Evolutionary conservation across 2,113 vertebrate genomes (phyloP).

Genomic region (Rhinichthys klamathensis): DNA sequence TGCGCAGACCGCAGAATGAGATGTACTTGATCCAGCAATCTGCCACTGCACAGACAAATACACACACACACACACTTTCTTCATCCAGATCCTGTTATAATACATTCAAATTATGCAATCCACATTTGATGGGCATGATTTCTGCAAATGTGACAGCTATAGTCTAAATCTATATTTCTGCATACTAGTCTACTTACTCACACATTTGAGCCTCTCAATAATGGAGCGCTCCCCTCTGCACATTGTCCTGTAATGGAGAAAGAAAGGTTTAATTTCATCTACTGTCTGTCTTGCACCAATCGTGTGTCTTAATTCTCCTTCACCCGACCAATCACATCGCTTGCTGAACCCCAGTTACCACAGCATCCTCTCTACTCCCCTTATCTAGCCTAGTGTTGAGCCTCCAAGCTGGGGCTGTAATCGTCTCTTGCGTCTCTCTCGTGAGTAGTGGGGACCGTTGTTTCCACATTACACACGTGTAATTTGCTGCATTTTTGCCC

Average conservation of each 20-base stretch:
- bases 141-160: background rate
- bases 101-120: background rate
- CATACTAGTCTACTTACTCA: slow-evolving; percentile 67
- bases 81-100: background rate
- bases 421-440: slow-evolving; percentile 51
- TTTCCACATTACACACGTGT: slow-evolving; percentile 71
- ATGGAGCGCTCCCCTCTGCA: slow-evolving; percentile 70
- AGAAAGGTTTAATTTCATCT: slow-evolving; percentile 66
- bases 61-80: slow-evolving; percentile 24
- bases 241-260: slow-evolving; percentile 70
- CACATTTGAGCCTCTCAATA: slow-evolving; percentile 73
- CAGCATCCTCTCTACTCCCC: slow-evolving; percentile 62
- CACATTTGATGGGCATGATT: background rate
- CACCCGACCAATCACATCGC: slow-evolving; percentile 62
- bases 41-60: slow-evolving; percentile 54
- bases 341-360: slow-evolving; percentile 43
- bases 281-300: slow-evolving; percentile 57
- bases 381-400: slow-evolving; percentile 68
- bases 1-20: slow-evolving; percentile 58
- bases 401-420: slow-evolving; percentile 62
- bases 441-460: slow-evolving; percentile 68
- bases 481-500: slow-evolving; percentile 73
- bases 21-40: slow-evolving; percentile 60
- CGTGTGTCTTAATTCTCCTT: slow-evolving; percentile 69
- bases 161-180: background rate